Evolutionary conservation across 2,888 invertebrate species (phyloP).

Genomic region (Polydrusus cervinus): DNA sequence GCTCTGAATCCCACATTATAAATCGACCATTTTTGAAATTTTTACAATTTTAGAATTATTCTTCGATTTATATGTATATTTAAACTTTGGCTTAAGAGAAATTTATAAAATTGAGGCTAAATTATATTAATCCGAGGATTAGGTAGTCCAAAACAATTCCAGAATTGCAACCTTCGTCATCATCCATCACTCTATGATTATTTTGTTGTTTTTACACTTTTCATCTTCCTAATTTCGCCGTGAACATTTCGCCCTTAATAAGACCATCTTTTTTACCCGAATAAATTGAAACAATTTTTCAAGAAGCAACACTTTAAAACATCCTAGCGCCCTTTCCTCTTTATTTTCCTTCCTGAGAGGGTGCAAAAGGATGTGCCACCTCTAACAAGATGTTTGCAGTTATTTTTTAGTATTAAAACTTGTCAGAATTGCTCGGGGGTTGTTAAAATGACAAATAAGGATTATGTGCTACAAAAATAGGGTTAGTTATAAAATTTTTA

Average conservation of each 20-base stretch:
- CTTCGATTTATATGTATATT: no score
- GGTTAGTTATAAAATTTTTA: neutral
- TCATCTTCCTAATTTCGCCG: no score
- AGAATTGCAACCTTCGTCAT: no score
- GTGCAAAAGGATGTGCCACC: neutral
- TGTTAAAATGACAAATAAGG: slow-evolving; percentile 31
- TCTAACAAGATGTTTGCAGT: slow-evolving; percentile 43
- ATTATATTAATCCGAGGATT: no score
- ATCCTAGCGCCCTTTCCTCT: neutral
- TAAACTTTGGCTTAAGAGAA: no score
- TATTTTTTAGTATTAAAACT: slow-evolving; percentile 45
- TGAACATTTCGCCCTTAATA: neutral
- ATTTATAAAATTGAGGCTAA: no score
- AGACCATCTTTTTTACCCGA: slow-evolving; percentile 1
- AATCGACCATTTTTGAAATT: no score
- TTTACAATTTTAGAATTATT: no score
- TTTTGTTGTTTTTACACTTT: no score
- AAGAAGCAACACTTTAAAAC: slow-evolving; percentile 26
- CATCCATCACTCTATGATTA: no score
- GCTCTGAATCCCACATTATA: no score
- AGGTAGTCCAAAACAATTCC: no score
- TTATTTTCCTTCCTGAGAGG: slow-evolving; percentile 18
- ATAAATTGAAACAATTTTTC: slow-evolving; percentile 31
- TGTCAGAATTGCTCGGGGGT: slow-evolving; percentile 35
- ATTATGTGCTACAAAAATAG: neutral